These are phyloP conservation scores for Chrysocyon brachyurus DNA, from an alignment of 2,797 vertebrate species.

Conservation along the genomic window DNA sequence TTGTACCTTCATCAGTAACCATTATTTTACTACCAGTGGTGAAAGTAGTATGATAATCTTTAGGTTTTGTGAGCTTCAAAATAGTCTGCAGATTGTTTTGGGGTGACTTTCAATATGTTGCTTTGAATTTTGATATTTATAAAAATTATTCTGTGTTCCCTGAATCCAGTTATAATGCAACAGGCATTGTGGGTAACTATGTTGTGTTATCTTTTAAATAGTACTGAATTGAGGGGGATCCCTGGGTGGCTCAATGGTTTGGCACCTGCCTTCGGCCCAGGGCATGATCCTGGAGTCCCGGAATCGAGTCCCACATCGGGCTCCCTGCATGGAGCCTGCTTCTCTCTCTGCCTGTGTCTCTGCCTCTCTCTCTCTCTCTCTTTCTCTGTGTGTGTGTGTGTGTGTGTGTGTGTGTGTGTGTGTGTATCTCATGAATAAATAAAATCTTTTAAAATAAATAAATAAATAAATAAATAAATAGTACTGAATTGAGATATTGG, in stretches of 20 bases:
- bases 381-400: too few species aligned
- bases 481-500: neutral
- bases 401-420: too few species aligned
- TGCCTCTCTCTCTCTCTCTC: too few species aligned
- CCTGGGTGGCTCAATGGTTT: too few species aligned
- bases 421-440: too few species aligned
- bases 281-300: too few species aligned
- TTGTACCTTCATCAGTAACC: neutral
- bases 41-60: neutral
- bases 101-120: neutral
- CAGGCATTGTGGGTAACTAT: neutral
- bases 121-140: constrained; percentile 44
- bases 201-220: neutral
- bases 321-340: too few species aligned
- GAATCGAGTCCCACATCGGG: too few species aligned
- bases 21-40: neutral
- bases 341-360: too few species aligned
- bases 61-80: neutral
- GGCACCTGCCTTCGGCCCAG: too few species aligned
- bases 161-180: constrained; percentile 4
- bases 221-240: neutral
- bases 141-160: constrained; percentile 9
- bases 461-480: neutral
- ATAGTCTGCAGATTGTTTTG: neutral
- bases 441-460: too few species aligned